Conservation (phyloP, 2,797 vertebrate species). For the Hipposideros larvatus region DNA sequence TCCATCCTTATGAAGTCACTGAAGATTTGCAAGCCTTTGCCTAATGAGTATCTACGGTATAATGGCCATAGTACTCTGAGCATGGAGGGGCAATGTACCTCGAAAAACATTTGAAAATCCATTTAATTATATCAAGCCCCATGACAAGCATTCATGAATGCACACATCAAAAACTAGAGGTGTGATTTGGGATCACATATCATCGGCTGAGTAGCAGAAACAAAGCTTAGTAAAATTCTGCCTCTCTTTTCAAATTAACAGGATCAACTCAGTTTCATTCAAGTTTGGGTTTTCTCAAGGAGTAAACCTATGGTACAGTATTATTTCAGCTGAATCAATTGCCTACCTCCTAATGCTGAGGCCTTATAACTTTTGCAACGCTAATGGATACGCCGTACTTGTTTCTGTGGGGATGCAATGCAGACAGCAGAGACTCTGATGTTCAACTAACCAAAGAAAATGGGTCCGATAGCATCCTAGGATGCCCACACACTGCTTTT, state of each 20-base stretch:
- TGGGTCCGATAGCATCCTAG: not conserved
- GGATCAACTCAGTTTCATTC: not conserved
- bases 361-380: not conserved
- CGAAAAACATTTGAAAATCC: slow-evolving; percentile 64
- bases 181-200: not conserved
- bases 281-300: slow-evolving; percentile 48
- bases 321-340: slow-evolving; percentile 14
- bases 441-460: slow-evolving; percentile 39
- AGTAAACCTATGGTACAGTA: slow-evolving; percentile 4
- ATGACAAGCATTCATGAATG: slow-evolving; percentile 57
- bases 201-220: slow-evolving; percentile 55
- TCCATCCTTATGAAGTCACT: slow-evolving; percentile 66
- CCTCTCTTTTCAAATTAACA: not conserved
- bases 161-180: slow-evolving; percentile 55
- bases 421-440: slow-evolving; percentile 62
- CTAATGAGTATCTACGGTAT: slow-evolving; percentile 52
- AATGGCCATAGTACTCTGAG: slow-evolving; percentile 45
- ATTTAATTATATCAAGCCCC: slow-evolving; percentile 63
- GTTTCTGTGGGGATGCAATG: slow-evolving; percentile 52
- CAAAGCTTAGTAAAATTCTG: slow-evolving; percentile 56
- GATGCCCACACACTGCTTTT: slow-evolving; percentile 73
- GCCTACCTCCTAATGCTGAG: not conserved
- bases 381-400: not conserved
- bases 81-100: slow-evolving; percentile 45
- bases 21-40: slow-evolving; percentile 74